Percentiles rank a stretch among this genome's conserved stretches.
Conservation (phyloP, 2,888 invertebrate genomes). For the Penaeus monodon region DNA sequence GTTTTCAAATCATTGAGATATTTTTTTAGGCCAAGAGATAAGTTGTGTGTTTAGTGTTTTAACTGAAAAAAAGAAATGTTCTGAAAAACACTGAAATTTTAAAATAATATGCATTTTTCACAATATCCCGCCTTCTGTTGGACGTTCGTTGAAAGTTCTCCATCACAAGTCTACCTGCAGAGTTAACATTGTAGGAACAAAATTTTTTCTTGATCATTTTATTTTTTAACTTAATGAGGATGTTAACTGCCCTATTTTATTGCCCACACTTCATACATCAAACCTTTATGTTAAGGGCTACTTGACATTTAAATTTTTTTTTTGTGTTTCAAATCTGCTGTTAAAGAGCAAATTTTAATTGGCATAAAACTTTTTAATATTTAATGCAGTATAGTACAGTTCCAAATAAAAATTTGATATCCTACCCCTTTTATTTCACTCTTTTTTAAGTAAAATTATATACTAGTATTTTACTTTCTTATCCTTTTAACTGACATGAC, state of each 20-base stretch:
- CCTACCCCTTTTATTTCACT: conserved; percentile 49
- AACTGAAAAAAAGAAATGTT: too few species aligned
- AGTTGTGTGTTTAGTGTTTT: too few species aligned
- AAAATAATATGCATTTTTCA: too few species aligned
- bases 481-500: not conserved
- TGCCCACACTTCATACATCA: conserved; percentile 16
- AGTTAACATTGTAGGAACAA: conserved; percentile 13
- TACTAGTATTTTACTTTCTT: conserved; percentile 11
- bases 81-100: too few species aligned
- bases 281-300: not conserved
- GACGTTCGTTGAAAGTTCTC: not conserved
- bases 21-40: too few species aligned
- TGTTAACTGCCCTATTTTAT: conserved; percentile 30
- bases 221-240: conserved; percentile 16
- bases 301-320: not conserved
- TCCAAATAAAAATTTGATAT: conserved; percentile 40
- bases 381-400: conserved; percentile 26
- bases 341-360: conserved; percentile 23
- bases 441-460: conserved; percentile 53
- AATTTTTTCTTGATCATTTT: conserved; percentile 11
- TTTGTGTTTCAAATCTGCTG: conserved; percentile 7
- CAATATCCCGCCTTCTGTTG: too few species aligned
- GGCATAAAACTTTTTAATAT: conserved; percentile 16
- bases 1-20: too few species aligned
- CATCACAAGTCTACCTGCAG: conserved; percentile 13